These are phyloP conservation scores for Burhinus oedicnemus DNA, from an alignment of 2,113 vertebrate genomes.

Conservation along the genomic window DNA sequence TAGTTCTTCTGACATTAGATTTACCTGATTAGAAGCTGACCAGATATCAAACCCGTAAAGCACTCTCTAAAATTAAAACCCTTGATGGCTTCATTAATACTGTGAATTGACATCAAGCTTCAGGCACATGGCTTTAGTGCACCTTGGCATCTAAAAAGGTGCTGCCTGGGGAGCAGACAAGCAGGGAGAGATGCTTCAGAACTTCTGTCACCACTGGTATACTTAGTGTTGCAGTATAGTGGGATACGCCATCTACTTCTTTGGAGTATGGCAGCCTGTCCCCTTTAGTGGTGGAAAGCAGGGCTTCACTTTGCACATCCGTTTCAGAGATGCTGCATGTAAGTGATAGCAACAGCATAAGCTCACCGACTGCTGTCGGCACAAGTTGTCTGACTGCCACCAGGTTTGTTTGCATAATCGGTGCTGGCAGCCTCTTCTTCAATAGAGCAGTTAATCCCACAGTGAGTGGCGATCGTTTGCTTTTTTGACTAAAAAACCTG, in stretches of 20 bases:
- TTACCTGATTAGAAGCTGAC: conserved; percentile 50
- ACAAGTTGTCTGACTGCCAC: neutral
- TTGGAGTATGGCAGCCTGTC: neutral
- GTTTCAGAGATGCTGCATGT: neutral
- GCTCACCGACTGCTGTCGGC: neutral
- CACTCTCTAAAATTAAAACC: conserved; percentile 44
- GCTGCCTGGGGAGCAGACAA: neutral
- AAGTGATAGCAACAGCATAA: neutral
- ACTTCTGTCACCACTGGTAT: neutral
- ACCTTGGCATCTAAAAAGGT: neutral
- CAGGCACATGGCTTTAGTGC: neutral
- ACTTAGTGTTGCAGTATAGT: rapidly evolving
- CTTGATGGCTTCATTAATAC: conserved; percentile 50
- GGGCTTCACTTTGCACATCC: neutral
- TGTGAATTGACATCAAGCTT: conserved; percentile 16
- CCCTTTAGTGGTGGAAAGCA: neutral
- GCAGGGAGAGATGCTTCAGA: neutral
- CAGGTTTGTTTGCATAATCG: neutral
- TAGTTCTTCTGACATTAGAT: neutral
- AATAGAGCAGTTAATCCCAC: neutral
- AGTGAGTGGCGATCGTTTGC: neutral
- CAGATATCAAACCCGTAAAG: conserved; percentile 43
- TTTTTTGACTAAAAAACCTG: neutral
- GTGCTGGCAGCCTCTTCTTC: neutral
- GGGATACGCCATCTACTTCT: neutral